phyloP scores from a whole-genome alignment of 2,113 vertebrate species.

The Odontesthes bonariensis region DNA sequence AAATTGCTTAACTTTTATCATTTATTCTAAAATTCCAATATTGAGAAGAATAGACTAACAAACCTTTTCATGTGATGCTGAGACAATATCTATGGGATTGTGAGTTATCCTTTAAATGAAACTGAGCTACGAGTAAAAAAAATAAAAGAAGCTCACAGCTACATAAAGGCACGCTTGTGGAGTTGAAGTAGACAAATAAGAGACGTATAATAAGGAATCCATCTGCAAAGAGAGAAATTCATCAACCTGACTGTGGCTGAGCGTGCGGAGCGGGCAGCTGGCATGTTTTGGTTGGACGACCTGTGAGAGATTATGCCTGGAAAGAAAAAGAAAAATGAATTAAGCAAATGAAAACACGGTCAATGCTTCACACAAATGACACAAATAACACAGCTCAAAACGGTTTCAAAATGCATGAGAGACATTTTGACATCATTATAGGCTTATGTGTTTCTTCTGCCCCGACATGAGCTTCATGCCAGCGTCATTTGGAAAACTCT shows the following conservation, averaged over 20 bases:
- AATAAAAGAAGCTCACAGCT: too few species aligned
- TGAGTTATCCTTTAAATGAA: neutral
- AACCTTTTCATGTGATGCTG: too few species aligned
- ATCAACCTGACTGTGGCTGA: constrained; percentile 82
- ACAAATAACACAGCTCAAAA: neutral
- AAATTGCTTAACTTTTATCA: too few species aligned
- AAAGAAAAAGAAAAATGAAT: constrained; percentile 6
- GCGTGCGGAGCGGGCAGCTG: constrained; percentile 51
- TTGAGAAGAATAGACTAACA: too few species aligned
- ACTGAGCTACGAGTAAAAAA: neutral
- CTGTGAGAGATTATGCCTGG: constrained; percentile 80
- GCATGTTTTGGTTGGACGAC: constrained; percentile 68
- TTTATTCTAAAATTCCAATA: too few species aligned
- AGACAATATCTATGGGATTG: neutral
- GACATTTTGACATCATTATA: constrained; percentile 26
- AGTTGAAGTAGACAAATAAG: neutral
- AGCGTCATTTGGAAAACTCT: constrained; percentile 29
- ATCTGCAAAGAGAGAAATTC: neutral
- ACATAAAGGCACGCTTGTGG: too few species aligned
- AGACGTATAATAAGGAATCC: neutral
- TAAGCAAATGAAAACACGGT: neutral
- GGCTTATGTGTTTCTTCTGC: constrained; percentile 9
- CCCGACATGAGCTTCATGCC: neutral
- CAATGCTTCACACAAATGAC: constrained; percentile 14
- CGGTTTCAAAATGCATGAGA: neutral